These are phyloP conservation scores for Glomeris marginata DNA, from an alignment of 2,888 invertebrate species.

Conservation along the genomic window DNA sequence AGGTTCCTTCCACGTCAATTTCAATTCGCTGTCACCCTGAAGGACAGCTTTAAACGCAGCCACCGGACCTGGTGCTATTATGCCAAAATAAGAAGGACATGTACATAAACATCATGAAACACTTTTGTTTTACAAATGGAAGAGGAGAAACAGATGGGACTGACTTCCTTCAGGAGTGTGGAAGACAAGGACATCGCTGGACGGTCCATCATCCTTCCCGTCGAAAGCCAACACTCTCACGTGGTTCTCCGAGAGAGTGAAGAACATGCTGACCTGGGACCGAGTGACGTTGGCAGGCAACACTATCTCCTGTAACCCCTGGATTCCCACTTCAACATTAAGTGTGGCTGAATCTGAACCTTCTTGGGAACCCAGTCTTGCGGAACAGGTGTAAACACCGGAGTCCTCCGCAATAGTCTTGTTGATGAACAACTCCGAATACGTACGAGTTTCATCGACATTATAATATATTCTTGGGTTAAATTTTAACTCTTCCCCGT, in stretches of 20 bases:
- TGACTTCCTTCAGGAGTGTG: slow-evolving; percentile 71
- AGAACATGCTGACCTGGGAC: slow-evolving; percentile 63
- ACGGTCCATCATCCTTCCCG: slow-evolving; percentile 74
- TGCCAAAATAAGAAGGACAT: not conserved
- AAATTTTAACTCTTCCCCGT: no score
- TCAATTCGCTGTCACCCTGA: slow-evolving; percentile 74
- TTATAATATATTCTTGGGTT: no score
- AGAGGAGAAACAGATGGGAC: not conserved
- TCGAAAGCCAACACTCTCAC: slow-evolving; percentile 83
- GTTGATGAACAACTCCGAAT: no score
- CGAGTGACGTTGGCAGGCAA: slow-evolving; percentile 52
- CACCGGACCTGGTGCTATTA: slow-evolving; percentile 62
- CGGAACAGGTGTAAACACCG: no score
- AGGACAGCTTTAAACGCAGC: slow-evolving; percentile 67
- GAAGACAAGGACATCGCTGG: slow-evolving; percentile 67
- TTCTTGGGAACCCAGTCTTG: no score
- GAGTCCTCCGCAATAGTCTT: no score
- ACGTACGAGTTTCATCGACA: no score
- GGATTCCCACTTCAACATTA: no score
- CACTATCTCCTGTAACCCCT: slow-evolving; percentile 54
- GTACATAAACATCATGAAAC: no score
- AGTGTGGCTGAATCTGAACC: no score
- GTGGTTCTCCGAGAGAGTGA: slow-evolving; percentile 72
- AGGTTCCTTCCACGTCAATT: slow-evolving; percentile 84
- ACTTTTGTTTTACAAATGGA: no score